Base-by-base conservation (phyloP, 2,113 vertebrate genomes). In the Neogale vison region DNA sequence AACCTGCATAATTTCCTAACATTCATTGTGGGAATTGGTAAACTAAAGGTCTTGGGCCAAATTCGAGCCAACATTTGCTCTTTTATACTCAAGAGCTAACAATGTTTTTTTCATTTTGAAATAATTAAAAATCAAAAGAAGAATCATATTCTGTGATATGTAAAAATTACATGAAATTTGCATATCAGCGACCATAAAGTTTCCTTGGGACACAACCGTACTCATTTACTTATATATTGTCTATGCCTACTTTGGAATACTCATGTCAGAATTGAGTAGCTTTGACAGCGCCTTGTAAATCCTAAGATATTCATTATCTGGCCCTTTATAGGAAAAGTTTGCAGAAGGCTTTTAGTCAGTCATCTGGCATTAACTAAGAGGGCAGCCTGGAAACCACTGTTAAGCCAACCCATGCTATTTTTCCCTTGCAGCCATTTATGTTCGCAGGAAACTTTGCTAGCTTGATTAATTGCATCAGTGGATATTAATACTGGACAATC, bases 391-490 rank as follows among this genome's bases (percentile, higher is more conserved):
- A 94, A 96, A 80, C 95, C 72, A 71, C 1, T 74, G 59, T n/a
- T 52, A 83, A 50, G 90, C 39, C 79, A 21, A 86, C 59, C 34
- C 21, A 8, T n/a, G 81, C 72, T 24, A 65, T 83, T 83, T 97
- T 63, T 36, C 12, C 61, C n/a, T 80, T 29, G 17, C 59, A 87
- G 86, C 14, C 83, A 84, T 80, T 97, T 90, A 18, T 72, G 93
- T 93, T 89, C 88, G 63, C 83, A 47, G 86, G 72, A 96, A 96
- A 36, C 34, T 86, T 69, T 86, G 45, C 74, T 69, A 76, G 79
- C 71, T 93, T 92, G 90, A 92, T 96, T 88, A 96, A 96, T 92
- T 93, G 74, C 74, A 88, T 90, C 76, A 65, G 24, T 47, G 42
- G 59, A 34, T 96, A 85, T 95, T 93, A 88, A 92, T 77, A 90